These are phyloP conservation scores for Cyprichromis sp. DNA, from an alignment of 2,113 vertebrate species.

Conservation along the genomic window DNA sequence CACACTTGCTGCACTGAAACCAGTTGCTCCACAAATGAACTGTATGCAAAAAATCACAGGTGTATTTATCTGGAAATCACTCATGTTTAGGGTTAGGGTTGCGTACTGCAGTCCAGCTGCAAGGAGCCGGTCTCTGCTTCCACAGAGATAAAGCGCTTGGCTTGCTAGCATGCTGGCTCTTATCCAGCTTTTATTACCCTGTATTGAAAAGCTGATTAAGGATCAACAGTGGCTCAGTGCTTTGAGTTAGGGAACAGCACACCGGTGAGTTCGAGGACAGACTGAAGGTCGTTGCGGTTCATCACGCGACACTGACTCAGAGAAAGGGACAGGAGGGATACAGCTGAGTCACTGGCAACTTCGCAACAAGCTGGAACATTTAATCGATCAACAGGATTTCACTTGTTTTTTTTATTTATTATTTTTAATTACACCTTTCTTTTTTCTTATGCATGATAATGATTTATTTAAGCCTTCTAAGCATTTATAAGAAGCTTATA, in stretches of 20 bases:
- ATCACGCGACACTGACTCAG: neutral
- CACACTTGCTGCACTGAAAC: neutral
- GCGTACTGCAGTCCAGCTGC: neutral
- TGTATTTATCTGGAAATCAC: neutral
- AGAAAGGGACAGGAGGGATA: neutral
- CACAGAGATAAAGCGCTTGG: slow-evolving; percentile 38
- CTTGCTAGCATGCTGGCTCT: slow-evolving; percentile 29
- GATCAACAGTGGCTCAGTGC: slow-evolving; percentile 31
- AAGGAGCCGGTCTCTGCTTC: neutral
- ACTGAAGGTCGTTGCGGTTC: slow-evolving; percentile 27
- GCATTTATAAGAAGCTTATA: neutral
- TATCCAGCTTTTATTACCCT: slow-evolving; percentile 58
- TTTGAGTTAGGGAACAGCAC: neutral
- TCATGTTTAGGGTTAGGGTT: neutral
- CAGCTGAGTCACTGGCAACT: neutral
- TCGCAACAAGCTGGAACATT: neutral
- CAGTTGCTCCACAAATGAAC: neutral
- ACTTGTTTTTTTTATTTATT: neutral
- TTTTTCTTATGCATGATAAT: neutral
- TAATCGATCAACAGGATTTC: neutral
- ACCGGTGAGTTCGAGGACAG: neutral
- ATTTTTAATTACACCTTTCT: neutral
- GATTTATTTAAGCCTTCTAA: neutral
- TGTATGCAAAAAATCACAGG: neutral
- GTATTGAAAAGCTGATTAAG: slow-evolving; percentile 64